Percentiles rank a stretch among this genome's conserved stretches.
Conservation (phyloP, 35 echinoderm and acorn worm species). For the Strongylocentrotus purpuratus region DNA sequence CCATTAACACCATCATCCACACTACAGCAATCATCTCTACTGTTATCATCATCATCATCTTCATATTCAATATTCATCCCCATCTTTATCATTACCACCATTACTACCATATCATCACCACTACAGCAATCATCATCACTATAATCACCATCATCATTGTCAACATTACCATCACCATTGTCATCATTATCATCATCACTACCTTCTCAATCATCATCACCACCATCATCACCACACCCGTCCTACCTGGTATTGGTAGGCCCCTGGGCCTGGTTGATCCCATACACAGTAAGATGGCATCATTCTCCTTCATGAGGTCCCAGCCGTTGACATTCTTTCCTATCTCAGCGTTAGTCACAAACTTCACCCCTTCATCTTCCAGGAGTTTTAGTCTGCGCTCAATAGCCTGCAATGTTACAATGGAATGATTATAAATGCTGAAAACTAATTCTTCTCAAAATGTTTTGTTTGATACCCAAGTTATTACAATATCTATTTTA, state of each 20-base stretch:
- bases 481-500: too few relatives aligned
- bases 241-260: constrained; percentile 87
- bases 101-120: neutral
- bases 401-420: constrained; percentile 63
- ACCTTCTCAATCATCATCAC: constrained; percentile 24
- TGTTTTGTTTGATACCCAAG: too few relatives aligned
- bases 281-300: constrained; percentile 86
- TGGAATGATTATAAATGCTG: neutral
- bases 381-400: constrained; percentile 81
- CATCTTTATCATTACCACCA: constrained; percentile 28
- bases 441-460: too few relatives aligned
- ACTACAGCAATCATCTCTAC: neutral
- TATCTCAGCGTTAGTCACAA: constrained; percentile 73
- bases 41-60: constrained; percentile 18
- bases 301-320: constrained; percentile 71
- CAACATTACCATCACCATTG: neutral
- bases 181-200: constrained; percentile 2
- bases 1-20: neutral
- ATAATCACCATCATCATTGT: neutral
- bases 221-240: neutral
- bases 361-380: constrained; percentile 87
- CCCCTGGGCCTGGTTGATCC: constrained; percentile 91
- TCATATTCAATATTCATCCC: neutral
- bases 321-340: constrained; percentile 70
- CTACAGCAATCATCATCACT: neutral